Base-by-base conservation (phyloP, 2,113 vertebrate species). In the Lynx canadensis region DNA sequence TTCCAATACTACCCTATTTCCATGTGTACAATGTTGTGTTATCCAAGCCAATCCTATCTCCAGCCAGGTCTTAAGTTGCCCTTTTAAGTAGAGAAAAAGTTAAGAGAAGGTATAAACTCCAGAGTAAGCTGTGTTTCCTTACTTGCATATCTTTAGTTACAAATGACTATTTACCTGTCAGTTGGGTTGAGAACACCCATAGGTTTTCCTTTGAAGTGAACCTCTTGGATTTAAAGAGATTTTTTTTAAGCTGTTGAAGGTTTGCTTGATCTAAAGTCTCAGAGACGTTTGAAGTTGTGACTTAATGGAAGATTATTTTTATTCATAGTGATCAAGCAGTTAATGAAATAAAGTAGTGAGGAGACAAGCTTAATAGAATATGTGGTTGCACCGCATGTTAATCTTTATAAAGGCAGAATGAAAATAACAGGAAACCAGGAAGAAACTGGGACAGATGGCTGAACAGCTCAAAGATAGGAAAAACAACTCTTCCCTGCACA, bases 141-240 rank as follows among this genome's bases (percentile, higher is more conserved):
- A 98, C 96, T 95, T 94, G 92, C 48, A 1, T 66, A 91, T 98
- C 98, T 97, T 98, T 97, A 98, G 98, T 98, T 98, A 99, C 98
- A 98, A 98, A 98, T 98, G 98, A 98, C 98, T 98, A 97, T 99
- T 99, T 99, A 98, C 98, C 96, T 99, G 98, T 98, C 98, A 98
- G 5, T 71, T 97, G 97, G 92, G 97, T 98, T 98, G 97, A 98
- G 97, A 98, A 99, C 98, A 98, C 98, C 98, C 98, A 98, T 95
- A 94, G 98, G 97, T 98, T 98, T 96, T 91, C 97, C 98, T 99
- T 99, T 99, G 98, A 99, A 98, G 98, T 96, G 98, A 99, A 98
- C 98, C 98, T 98, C 93, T 97, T 97, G 96, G 98, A 98, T 98
- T 98, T 98, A 98, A 98, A 98, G 94, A 97, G 97, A 95, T 97